Evolutionary conservation across 1,140 invertebrate species (phyloP), one percentile per base, ranked within the genome.

Genomic region (Nilaparvata lugens): DNA sequence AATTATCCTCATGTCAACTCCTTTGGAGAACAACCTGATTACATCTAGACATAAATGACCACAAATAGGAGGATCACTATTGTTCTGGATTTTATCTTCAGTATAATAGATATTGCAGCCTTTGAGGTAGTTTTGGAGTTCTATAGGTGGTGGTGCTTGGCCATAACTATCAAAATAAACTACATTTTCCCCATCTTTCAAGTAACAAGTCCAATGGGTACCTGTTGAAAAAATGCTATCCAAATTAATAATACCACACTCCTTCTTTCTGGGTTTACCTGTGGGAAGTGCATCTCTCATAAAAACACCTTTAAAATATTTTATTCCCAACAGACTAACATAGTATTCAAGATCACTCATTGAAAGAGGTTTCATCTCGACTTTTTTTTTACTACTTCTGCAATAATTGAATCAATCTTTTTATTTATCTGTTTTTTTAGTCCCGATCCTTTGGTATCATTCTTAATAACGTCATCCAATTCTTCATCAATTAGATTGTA

Each of bases 161-260:
- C 38, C 38, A 40, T 40, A 40, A 40, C 38, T 40, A 40, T 40
- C 38, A 40, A 40, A 40, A 40, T 40, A 40, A 40, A 40, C 38
- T n/a, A 40, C n/a, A n/a, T 40, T 40, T n/a, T 40, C n/a, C 9
- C n/a, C n/a, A 9, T 40, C 38, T n/a, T 40, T 9, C 38, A 40
- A 9, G n/a, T 40, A 40, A 40, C 38, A 40, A 9, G n/a, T 40
- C 38, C 38, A 40, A 9, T 40, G 38, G n/a, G 38, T 40, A 9
- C 38, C 38, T 40, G 38, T 40, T 9, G 38, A 40, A 40, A 40
- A 40, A 9, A 40, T 40, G 38, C 38, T 40, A 40, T 40, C 38
- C 23, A 54, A 54, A 16, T 54, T 54, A 23, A 54, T 54, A 19
- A 54, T 16, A 19, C 13, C 52, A 54, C 52, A 54, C 18, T 54